Evolutionary conservation across 2,888 invertebrate genomes (phyloP), one percentile per base, ranked within the genome.

Genomic region (Amphipoea oculea): DNA sequence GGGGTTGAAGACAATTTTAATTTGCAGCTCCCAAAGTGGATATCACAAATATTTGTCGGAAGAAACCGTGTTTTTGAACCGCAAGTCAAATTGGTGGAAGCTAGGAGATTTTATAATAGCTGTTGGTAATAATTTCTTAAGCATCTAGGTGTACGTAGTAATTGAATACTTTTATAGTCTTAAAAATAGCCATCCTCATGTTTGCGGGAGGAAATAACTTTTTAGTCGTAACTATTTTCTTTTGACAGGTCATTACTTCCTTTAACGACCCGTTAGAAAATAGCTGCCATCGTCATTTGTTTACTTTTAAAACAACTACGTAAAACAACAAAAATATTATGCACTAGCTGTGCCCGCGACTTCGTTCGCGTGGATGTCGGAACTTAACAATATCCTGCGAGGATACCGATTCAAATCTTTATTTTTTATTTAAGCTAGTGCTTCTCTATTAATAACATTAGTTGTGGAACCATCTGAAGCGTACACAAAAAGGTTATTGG

Each of bases 41-140:
- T 54, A n/a, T 11, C 54, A 2, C 4, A 45, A 83, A 54, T 36
- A 76, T 45, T 74, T 45, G 45, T 57, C 69, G 36, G 7, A 40
- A 78, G 57, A 48, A 4, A 48, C 4, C 48, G 2, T 42, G 45
- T 79, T 82, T 69, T 29, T 5, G 11, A 36, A 78, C 69, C 7
- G 89, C 67, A 86, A 72, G 67, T 1, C 20, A 51, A 84, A 74
- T 78, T 89, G 51, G 78, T 69, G 12, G 9, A 17, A 57, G 17
- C 5, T 63, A 71, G 42, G 17, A 82, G 71, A 80, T 84, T 80
- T 84, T 82, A 67, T 82, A 77, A 86, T 69, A 69, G 78, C 78
- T 63, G 63, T 62, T 29, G n/a, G 87, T 79, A 77, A 81, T 84
- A 76, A 89, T 76, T 81, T 86, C 66, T 82, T 76, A 60, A 82